Percentiles rank a stretch among this genome's conserved stretches.
phyloP scores from a whole-genome alignment of 2,888 invertebrate genomes.

The Aethes cnicana region DNA sequence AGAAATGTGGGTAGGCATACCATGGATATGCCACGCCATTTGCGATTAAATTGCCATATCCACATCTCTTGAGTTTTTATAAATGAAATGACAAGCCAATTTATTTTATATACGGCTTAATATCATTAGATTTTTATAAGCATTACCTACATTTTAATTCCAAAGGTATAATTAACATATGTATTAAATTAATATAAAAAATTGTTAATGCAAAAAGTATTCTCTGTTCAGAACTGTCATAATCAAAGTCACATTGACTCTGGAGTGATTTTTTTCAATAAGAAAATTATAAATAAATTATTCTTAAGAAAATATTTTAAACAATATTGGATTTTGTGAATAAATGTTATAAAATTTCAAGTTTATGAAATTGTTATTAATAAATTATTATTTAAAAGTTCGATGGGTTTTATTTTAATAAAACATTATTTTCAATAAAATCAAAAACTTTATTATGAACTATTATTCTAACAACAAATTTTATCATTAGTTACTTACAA shows the following conservation, averaged over 20 bases:
- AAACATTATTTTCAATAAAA: constrained; percentile 18
- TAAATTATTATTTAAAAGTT: constrained; percentile 47
- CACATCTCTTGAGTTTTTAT: no score
- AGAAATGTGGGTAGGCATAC: no score
- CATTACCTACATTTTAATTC: constrained; percentile 10
- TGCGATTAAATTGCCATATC: no score
- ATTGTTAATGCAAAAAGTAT: not conserved
- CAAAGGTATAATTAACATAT: constrained; percentile 19
- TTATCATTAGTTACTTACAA: constrained; percentile 22
- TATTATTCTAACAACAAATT: constrained; percentile 20
- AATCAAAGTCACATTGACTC: constrained; percentile 15
- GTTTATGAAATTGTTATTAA: constrained; percentile 66
- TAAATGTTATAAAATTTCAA: constrained; percentile 39
- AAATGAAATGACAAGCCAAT: constrained; percentile 12
- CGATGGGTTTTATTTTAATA: constrained; percentile 33
- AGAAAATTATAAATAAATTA: constrained; percentile 20
- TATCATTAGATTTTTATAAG: constrained; percentile 31
- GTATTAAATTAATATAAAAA: not conserved
- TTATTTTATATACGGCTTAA: constrained; percentile 15
- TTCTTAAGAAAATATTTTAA: constrained; percentile 23
- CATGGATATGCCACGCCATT: no score
- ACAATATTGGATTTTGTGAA: constrained; percentile 34
- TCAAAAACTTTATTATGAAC: constrained; percentile 27
- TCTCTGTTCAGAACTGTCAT: constrained; percentile 8
- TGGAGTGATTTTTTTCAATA: not conserved